A percentile compares a stretch with the other conserved stretches of the same genome.
Conservation (phyloP, 1,140 invertebrate genomes). For the Sogatella furcifera region DNA sequence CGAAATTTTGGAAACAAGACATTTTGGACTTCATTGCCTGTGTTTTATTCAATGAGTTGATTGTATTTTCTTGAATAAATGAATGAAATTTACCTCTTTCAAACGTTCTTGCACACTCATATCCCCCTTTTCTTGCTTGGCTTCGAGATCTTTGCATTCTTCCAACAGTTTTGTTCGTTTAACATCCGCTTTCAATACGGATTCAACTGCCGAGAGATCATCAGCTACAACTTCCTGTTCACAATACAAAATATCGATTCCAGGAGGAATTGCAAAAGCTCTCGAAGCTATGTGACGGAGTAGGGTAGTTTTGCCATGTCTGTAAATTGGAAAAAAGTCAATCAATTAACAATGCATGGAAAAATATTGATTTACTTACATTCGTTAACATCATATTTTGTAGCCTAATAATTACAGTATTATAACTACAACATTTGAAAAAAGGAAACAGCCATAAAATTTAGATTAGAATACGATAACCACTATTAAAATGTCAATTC, state of each 20-base stretch:
- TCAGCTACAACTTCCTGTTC: conserved; percentile 98
- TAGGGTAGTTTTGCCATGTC: conserved; percentile 97
- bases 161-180: conserved; percentile 72
- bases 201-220: conserved; percentile 81
- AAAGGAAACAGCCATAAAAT: no score
- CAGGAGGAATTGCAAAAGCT: conserved; percentile 85
- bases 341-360: conserved; percentile 9
- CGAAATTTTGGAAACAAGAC: no score
- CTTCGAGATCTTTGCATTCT: conserved; percentile 74
- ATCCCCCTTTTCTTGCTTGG: conserved; percentile 52
- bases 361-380: conserved; percentile 9
- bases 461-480: no score
- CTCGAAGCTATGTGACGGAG: conserved; percentile 83
- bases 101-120: conserved; percentile 58
- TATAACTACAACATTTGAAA: no score
- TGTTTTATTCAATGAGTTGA: background rate
- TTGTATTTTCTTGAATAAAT: no score
- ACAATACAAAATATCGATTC: conserved; percentile 95
- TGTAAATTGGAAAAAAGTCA: conserved; percentile 30
- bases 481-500: no score
- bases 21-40: no score
- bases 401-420: no score
- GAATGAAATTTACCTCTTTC: conserved; percentile 64
- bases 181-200: conserved; percentile 84
- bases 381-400: no score